Evolutionary conservation across 37 sponge, comb jelly and placozoan genomes (phyloP), one percentile per base, ranked within the genome.

Genomic region (Halisarca cf. caerulea): DNA sequence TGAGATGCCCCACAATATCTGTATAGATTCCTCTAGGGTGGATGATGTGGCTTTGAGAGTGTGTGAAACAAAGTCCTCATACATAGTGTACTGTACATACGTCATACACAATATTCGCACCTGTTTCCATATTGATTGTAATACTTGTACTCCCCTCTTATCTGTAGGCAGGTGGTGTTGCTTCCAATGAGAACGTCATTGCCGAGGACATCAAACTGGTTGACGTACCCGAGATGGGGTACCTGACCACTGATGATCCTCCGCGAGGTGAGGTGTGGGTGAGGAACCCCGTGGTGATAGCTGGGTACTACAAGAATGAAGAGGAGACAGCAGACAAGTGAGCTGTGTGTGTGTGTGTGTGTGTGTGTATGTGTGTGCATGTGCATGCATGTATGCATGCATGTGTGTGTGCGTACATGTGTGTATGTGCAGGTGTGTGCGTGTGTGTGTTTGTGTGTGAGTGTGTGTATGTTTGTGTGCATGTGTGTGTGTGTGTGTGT

Each of bases 161-260:
- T 0, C 35, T 40, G 0, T 37, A 88, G 89, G 89, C 83, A 53
- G 89, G 89, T 20, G 80, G 80, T 2, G 84, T 89, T 35, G 55
- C 86, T 58, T 51, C 23, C 18, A 61, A 74, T 20, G 84, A 58
- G 3, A 25, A 5, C 33, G 18, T 82, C 15, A 21, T 43, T 1
- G 27, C 53, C 2, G 82, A 66, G 5, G 71, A 82, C 27, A 51
- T 90, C 38, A 90, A 86, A 58, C 87, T 90, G 43, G 55, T 80
- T 9, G 91, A 90, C 47, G 91, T 90, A 0, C 91, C 91, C 0
- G 91, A 90, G 72, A 86, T 90, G 91, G 87, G 87, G 0, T 90
- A 90, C 64, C 75, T 86, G 43, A 83, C 87, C 11, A 79, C 84
- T 7, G 91, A 90, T 51, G 81, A 78, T 58, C 91, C 91, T 6